These are phyloP conservation scores for Hydrolagus colliei DNA, from an alignment of 2,797 vertebrate species.

Conservation along the genomic window DNA sequence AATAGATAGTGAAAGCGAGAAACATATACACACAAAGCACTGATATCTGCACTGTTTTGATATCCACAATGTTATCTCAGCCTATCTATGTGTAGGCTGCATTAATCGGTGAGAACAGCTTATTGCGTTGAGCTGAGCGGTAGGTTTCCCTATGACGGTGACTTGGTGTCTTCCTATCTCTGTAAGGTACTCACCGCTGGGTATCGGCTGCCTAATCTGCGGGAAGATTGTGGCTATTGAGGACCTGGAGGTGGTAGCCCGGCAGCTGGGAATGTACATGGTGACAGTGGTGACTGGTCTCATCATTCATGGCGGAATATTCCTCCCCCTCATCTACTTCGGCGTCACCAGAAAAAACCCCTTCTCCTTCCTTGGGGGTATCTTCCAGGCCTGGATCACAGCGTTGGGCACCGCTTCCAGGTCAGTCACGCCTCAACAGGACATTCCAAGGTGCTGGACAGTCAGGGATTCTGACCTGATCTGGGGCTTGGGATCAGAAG, in stretches of 20 bases:
- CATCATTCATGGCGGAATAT: constrained; percentile 91
- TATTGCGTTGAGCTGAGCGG: too few species aligned
- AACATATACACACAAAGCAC: too few species aligned
- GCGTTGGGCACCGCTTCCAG: constrained; percentile 95
- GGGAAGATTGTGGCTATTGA: constrained; percentile 98
- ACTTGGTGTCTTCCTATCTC: constrained; percentile 39
- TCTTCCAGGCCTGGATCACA: constrained; percentile 99
- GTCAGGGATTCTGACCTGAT: too few species aligned
- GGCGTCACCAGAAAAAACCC: constrained; percentile 92
- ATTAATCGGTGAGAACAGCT: too few species aligned
- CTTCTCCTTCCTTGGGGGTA: constrained; percentile 88
- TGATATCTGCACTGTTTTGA: too few species aligned
- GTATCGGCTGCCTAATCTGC: constrained; percentile 95
- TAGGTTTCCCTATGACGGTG: too few species aligned
- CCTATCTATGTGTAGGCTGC: too few species aligned
- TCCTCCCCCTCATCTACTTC: constrained; percentile 92
- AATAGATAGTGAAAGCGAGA: too few species aligned
- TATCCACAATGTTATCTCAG: too few species aligned
- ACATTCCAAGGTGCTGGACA: too few species aligned
- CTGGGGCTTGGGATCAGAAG: too few species aligned
- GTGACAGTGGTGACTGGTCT: constrained; percentile 91
- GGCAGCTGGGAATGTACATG: constrained; percentile 98
- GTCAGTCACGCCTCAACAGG: constrained; percentile 46
- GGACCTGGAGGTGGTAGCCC: constrained; percentile 88
- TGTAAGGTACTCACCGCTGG: constrained; percentile 91